phyloP scores from a whole-genome alignment of 2,888 invertebrate species.

The Hofmannophila pseudospretella region DNA sequence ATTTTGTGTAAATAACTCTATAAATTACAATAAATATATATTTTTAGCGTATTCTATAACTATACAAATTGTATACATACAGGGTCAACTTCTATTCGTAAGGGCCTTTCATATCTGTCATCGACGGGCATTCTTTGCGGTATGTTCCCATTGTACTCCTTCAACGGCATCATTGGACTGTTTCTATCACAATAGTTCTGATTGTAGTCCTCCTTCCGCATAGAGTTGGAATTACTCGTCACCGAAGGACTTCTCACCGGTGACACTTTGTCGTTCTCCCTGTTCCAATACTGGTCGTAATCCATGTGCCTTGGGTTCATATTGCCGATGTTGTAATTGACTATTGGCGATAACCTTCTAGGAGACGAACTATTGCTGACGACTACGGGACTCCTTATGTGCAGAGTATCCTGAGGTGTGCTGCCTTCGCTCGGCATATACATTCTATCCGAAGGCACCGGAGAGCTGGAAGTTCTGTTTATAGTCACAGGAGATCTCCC shows the following conservation, averaged over 20 bases:
- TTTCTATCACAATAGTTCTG: conserved; percentile 66
- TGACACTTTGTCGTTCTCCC: conserved; percentile 53
- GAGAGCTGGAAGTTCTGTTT: conserved; percentile 54
- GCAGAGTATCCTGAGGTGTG: conserved; percentile 54
- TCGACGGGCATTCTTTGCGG: conserved; percentile 43
- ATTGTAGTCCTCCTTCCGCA: conserved; percentile 59
- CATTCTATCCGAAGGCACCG: conserved; percentile 34
- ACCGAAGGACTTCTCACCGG: conserved; percentile 49
- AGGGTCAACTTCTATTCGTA: conserved; percentile 83
- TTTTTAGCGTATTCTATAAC: no score
- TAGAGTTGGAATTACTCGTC: conserved; percentile 48
- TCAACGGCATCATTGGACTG: conserved; percentile 52
- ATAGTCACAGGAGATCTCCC: conserved; percentile 44
- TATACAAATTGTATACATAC: conserved; percentile 80
- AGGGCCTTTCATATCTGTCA: conserved; percentile 66
- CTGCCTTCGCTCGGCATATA: conserved; percentile 37
- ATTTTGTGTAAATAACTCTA: no score
- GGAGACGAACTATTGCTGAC: conserved; percentile 69
- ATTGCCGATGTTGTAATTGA: conserved; percentile 71
- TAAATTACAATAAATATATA: no score
- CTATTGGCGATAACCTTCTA: conserved; percentile 61
- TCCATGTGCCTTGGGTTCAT: conserved; percentile 72
- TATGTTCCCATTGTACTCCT: conserved; percentile 60
- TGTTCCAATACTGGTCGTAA: conserved; percentile 60
- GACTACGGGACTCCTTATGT: conserved; percentile 54